These are phyloP conservation scores for Scaptodrosophila latifasciaeformis DNA, from an alignment of 2,888 invertebrate genomes.

Conservation along the genomic window DNA sequence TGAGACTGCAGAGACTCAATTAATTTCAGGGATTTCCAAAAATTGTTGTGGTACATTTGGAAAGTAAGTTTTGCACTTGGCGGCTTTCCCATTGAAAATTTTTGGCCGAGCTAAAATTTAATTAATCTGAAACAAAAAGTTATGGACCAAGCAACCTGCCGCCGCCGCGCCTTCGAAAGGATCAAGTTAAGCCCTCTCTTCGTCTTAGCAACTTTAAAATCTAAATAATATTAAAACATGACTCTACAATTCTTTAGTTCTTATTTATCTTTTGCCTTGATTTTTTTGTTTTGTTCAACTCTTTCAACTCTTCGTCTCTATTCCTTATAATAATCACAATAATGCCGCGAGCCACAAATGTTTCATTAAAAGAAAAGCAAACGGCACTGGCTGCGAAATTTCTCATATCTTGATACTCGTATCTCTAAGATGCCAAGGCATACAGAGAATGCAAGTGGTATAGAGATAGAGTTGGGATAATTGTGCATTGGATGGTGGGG, in stretches of 20 bases:
- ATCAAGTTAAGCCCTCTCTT: too few species aligned
- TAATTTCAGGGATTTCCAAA: constrained; percentile 56
- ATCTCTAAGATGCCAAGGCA: too few species aligned
- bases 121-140: constrained; percentile 44
- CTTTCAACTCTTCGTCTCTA: constrained; percentile 66
- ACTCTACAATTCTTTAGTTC: too few species aligned
- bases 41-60: constrained; percentile 35
- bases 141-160: not conserved
- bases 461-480: too few species aligned
- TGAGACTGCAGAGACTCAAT: constrained; percentile 42
- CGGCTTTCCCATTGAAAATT: constrained; percentile 53
- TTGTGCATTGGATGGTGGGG: too few species aligned
- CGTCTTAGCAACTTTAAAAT: too few species aligned
- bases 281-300: constrained; percentile 51
- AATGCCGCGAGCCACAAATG: constrained; percentile 63
- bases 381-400: too few species aligned
- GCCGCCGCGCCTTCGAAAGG: too few species aligned
- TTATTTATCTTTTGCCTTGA: too few species aligned
- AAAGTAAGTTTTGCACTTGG: constrained; percentile 41
- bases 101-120: constrained; percentile 53
- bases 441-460: too few species aligned
- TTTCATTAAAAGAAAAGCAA: constrained; percentile 61
- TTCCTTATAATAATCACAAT: constrained; percentile 68
- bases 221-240: too few species aligned
- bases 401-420: too few species aligned